These are phyloP conservation scores for Serinus canaria DNA, from an alignment of 2,113 vertebrate species.

Conservation along the genomic window DNA sequence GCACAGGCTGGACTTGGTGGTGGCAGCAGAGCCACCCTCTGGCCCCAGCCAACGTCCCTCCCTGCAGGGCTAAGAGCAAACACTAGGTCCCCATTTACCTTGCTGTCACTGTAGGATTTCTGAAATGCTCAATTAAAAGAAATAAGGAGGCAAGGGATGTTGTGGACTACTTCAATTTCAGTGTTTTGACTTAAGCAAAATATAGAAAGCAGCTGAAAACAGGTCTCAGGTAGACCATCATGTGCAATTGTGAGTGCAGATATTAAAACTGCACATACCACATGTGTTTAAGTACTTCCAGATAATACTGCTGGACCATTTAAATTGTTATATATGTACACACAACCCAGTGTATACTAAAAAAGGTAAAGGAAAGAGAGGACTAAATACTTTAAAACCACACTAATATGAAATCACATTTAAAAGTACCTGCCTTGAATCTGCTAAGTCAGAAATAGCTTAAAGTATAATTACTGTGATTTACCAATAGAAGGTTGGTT, in stretches of 20 bases:
- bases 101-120: neutral
- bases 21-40: neutral
- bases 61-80: neutral
- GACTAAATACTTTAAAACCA: neutral
- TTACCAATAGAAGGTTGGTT: neutral
- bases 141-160: neutral
- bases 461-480: neutral
- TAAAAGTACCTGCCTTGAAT: neutral
- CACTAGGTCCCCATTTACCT: neutral
- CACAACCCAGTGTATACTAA: neutral
- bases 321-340: neutral
- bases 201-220: neutral
- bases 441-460: neutral
- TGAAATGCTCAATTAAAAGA: neutral
- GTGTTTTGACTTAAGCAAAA: neutral
- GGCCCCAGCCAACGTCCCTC: rapidly evolving
- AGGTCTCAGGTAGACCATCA: neutral
- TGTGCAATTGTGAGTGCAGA: neutral
- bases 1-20: neutral
- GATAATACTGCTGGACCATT: neutral
- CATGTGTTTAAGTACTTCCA: neutral
- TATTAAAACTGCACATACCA: neutral
- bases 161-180: neutral
- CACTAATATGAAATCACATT: neutral
- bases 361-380: neutral